Conservation (phyloP, 2,797 vertebrate genomes). For the Gymnocypris eckloni region DNA sequence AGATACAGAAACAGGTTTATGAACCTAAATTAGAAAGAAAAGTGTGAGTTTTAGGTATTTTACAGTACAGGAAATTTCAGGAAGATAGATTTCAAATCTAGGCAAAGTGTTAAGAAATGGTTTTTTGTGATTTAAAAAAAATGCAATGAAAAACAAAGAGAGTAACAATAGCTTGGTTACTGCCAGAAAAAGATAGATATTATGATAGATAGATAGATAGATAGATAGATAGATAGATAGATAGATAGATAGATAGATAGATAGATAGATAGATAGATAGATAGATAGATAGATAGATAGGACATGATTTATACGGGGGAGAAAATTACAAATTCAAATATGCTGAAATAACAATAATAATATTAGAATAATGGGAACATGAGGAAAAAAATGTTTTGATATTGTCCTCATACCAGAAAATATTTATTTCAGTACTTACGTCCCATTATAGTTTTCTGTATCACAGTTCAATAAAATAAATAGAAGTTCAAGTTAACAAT, state of each 20-base stretch:
- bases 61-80: background rate
- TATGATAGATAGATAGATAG: too few relatives aligned
- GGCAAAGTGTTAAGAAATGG: background rate
- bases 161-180: background rate
- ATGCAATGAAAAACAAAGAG: background rate
- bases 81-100: background rate
- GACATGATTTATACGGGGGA: too few relatives aligned
- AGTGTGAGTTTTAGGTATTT: background rate
- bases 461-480: background rate
- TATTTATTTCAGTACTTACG: background rate
- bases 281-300: too few relatives aligned
- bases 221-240: too few relatives aligned
- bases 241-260: too few relatives aligned
- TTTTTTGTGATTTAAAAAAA: background rate
- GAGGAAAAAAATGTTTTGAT: background rate
- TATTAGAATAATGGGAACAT: background rate
- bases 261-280: too few relatives aligned
- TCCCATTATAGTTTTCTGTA: background rate
- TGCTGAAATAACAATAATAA: background rate
- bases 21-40: background rate
- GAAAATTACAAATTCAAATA: too few relatives aligned
- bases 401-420: background rate
- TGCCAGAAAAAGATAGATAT: background rate
- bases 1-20: background rate
- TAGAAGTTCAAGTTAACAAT: background rate